Conservation (phyloP, 2,888 invertebrate species). For the Oasisia sp. region DNA sequence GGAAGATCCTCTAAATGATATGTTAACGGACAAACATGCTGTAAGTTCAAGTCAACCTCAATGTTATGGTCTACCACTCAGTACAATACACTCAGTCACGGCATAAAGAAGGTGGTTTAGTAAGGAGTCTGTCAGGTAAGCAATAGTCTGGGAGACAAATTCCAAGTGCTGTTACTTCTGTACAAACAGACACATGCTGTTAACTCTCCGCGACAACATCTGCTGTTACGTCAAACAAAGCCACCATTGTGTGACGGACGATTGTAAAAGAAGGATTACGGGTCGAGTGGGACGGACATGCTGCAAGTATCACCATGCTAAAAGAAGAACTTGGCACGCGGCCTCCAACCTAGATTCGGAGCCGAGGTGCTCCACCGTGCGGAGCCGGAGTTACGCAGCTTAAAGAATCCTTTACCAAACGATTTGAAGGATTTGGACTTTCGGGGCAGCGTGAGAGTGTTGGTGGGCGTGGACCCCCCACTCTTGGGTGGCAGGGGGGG, state of each 20-base stretch:
- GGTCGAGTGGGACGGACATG: conserved; percentile 17
- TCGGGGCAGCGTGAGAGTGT: conserved; percentile 25
- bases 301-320: neutral
- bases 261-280: neutral
- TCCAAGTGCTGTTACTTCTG: neutral
- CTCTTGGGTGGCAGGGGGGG: neutral
- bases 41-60: neutral
- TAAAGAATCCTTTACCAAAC: conserved; percentile 73
- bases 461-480: neutral
- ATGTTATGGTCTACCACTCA: neutral
- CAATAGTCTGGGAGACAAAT: neutral
- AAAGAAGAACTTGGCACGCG: conserved; percentile 17
- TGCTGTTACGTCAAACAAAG: neutral
- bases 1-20: neutral
- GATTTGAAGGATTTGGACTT: conserved; percentile 35
- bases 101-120: neutral
- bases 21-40: neutral
- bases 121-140: neutral
- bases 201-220: neutral
- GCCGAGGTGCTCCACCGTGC: conserved; percentile 82
- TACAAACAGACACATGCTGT: neutral
- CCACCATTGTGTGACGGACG: neutral
- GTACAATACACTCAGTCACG: neutral
- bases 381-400: conserved; percentile 66
- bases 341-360: conserved; percentile 85